Evolutionary conservation across 2,888 invertebrate genomes (phyloP).

Genomic region (Antheraea assamensis): DNA sequence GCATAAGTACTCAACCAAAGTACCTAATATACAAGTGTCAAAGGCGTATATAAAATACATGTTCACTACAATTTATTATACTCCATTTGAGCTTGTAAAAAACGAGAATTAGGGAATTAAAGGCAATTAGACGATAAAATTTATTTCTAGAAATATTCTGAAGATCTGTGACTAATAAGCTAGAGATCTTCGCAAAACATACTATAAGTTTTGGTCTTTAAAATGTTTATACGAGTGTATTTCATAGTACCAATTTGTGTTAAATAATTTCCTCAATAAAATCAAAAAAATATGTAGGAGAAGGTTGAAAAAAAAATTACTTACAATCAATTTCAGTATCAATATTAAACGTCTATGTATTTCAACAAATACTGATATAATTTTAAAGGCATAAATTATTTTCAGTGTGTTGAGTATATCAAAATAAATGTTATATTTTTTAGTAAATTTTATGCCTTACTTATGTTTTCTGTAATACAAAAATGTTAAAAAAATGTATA

Average conservation of each 20-base stretch:
- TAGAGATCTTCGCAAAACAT: not conserved
- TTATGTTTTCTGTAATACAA: too few species aligned
- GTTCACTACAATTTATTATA: not conserved
- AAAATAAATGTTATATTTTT: not conserved
- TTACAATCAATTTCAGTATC: not conserved
- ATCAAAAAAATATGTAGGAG: not conserved
- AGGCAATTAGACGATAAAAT: not conserved
- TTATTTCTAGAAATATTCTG: not conserved
- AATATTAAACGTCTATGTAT: not conserved
- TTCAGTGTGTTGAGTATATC: not conserved
- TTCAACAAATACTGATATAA: not conserved
- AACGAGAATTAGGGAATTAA: not conserved
- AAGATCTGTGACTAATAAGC: not conserved
- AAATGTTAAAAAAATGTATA: not conserved
- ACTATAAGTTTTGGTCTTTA: not conserved
- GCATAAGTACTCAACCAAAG: constrained; percentile 33
- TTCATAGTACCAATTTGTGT: not conserved
- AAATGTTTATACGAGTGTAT: not conserved
- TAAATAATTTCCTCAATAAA: not conserved
- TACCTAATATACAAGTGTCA: not conserved
- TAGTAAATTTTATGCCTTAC: not conserved
- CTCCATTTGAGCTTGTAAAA: not conserved
- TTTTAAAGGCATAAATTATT: not conserved
- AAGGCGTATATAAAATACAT: not conserved
- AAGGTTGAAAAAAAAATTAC: not conserved